phyloP scores from a whole-genome alignment of 2,888 invertebrate genomes.

The Chaitophorus viminalis region DNA sequence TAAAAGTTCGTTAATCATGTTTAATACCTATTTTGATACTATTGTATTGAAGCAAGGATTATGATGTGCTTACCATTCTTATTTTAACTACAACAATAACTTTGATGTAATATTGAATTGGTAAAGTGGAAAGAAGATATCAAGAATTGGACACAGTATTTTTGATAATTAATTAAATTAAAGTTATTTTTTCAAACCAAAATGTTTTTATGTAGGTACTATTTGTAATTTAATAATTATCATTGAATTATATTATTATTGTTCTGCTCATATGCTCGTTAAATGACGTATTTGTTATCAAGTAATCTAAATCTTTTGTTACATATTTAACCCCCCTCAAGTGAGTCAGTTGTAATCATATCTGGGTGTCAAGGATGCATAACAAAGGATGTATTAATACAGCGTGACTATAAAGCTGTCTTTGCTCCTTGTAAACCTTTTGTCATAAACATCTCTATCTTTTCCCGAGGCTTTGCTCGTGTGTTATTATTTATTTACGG shows the following conservation, averaged over 20 bases:
- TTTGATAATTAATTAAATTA: neutral
- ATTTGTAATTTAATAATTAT: too few species aligned
- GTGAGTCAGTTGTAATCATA: conserved; percentile 29
- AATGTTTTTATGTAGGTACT: neutral
- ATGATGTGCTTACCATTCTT: neutral
- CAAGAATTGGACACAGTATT: neutral
- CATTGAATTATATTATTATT: neutral
- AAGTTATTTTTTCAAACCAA: neutral
- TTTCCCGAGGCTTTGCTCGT: neutral
- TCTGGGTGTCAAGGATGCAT: conserved; percentile 32
- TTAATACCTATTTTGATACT: neutral
- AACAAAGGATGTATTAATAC: conserved; percentile 29
- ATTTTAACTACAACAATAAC: neutral
- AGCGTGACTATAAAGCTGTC: conserved; percentile 26
- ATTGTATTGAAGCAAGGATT: neutral
- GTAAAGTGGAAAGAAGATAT: neutral
- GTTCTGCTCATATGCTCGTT: neutral
- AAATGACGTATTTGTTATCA: conserved; percentile 19
- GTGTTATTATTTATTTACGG: conserved; percentile 21
- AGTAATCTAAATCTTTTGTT: conserved; percentile 48
- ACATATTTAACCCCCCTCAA: conserved; percentile 34
- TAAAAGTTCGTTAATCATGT: neutral
- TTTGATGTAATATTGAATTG: neutral
- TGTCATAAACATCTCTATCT: conserved; percentile 30
- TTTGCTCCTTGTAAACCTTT: conserved; percentile 21